phyloP scores from a whole-genome alignment of 2,113 vertebrate species.

The Addax nasomaculatus region DNA sequence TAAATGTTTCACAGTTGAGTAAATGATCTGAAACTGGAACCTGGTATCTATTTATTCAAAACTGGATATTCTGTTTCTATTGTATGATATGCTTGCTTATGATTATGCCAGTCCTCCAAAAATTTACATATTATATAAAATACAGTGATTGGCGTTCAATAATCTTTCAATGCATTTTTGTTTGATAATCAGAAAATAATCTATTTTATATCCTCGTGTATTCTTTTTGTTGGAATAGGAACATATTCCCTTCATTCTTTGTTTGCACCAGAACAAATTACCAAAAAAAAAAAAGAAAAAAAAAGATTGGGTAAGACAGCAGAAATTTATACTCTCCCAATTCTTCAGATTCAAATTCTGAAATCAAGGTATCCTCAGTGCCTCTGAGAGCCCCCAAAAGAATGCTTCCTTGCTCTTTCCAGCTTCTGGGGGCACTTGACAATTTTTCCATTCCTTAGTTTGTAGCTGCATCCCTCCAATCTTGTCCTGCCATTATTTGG shows the following conservation, averaged over 20 bases:
- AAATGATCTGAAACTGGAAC: neutral
- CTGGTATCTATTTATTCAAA: neutral
- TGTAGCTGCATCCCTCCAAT: neutral
- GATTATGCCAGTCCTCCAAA: neutral
- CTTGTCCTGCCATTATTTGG: neutral
- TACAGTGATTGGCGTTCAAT: neutral
- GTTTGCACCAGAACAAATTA: neutral
- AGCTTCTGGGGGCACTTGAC: neutral
- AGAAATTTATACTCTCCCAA: neutral
- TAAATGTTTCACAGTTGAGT: neutral
- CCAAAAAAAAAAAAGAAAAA: neutral
- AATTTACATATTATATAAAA: neutral
- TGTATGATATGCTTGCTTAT: neutral
- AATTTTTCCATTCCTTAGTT: neutral
- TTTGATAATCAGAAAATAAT: neutral
- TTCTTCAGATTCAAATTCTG: neutral
- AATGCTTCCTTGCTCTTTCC: neutral
- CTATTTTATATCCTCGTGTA: neutral
- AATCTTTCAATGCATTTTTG: neutral
- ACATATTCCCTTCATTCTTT: neutral
- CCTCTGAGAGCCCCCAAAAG: neutral
- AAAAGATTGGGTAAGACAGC: neutral
- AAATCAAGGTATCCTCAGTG: neutral
- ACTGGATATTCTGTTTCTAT: neutral
- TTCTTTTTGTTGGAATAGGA: neutral